Conservation (phyloP, 64 coral and sea anemone species). For the Montipora sp. region DNA sequence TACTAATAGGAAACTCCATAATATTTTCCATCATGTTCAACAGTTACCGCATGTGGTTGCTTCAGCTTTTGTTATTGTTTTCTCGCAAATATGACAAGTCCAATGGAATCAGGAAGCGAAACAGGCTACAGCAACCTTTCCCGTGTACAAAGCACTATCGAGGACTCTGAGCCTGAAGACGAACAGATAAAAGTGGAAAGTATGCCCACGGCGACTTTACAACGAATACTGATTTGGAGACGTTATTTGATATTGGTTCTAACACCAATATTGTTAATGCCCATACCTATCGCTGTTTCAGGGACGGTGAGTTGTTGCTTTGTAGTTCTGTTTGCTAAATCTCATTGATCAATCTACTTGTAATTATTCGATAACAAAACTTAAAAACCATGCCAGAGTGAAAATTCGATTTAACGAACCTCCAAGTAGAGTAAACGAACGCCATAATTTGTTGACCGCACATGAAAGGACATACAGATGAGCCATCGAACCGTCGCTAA, state of each 20-base stretch:
- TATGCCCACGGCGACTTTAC: background rate
- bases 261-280: conserved; percentile 69
- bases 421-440: too few relatives aligned
- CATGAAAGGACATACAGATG: too few relatives aligned
- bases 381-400: too few relatives aligned
- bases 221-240: conserved; percentile 56
- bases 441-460: too few relatives aligned
- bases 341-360: too few relatives aligned
- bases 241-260: conserved; percentile 76
- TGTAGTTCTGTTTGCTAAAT: background rate
- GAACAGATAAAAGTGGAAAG: background rate
- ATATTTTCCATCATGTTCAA: too few relatives aligned
- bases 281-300: conserved; percentile 66
- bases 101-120: background rate
- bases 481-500: too few relatives aligned
- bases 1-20: too few relatives aligned
- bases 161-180: background rate
- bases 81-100: background rate
- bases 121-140: background rate
- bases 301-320: conserved; percentile 61
- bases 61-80: background rate
- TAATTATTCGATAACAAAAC: too few relatives aligned
- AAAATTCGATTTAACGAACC: too few relatives aligned
- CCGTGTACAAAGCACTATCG: background rate
- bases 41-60: background rate